These are phyloP conservation scores for Urocolius indicus DNA, from an alignment of 2,113 vertebrate genomes.

Conservation along the genomic window DNA sequence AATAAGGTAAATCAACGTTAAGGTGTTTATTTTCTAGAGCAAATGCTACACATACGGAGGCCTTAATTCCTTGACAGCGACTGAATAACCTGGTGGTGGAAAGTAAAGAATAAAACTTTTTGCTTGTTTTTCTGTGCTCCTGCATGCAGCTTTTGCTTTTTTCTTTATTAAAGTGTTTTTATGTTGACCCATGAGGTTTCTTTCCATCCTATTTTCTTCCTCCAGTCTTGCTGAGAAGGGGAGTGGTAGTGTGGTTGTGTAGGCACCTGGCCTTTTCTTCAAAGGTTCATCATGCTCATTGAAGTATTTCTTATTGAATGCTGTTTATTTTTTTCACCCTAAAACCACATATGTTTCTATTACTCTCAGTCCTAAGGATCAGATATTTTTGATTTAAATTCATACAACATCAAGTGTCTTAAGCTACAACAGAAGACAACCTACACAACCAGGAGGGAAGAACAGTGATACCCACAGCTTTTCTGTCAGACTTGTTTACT, in stretches of 20 bases:
- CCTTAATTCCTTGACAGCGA: not conserved
- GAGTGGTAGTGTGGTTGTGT: fast-evolving
- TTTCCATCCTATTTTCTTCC: not conserved
- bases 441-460: not conserved
- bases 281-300: not conserved
- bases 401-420: not conserved
- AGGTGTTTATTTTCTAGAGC: not conserved
- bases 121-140: not conserved
- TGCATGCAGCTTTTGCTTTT: not conserved
- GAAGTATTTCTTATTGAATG: not conserved
- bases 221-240: not conserved
- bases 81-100: not conserved
- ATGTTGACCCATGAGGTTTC: not conserved
- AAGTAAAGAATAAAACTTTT: not conserved
- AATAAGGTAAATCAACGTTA: fast-evolving
- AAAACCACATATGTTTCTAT: not conserved
- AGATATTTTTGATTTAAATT: not conserved
- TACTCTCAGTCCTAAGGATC: not conserved
- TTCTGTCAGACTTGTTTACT: not conserved
- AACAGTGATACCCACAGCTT: not conserved
- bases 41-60: not conserved
- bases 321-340: not conserved
- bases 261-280: not conserved
- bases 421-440: not conserved
- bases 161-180: not conserved